Evolutionary conservation across 2,888 invertebrate genomes (phyloP), one percentile per base, ranked within the genome.

Genomic region (Synanthedon andrenaeformis): DNA sequence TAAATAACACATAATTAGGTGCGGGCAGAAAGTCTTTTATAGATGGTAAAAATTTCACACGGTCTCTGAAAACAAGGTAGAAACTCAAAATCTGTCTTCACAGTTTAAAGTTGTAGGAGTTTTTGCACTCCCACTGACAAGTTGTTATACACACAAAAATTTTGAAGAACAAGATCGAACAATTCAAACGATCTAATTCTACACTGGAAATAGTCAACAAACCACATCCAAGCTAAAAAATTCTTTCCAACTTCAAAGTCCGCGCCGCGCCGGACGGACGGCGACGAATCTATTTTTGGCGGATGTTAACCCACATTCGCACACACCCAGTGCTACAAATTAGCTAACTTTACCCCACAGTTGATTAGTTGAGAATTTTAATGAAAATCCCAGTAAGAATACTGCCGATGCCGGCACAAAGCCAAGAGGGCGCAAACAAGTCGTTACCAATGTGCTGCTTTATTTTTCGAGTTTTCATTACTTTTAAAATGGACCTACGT

Each of bases 291-390:
- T 82, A 82, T 82, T 82, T 81, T 68, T 64, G 74, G 61, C 69
- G 59, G 65, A 69, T 69, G 76, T 73, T 81, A 81, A 80, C 82
- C 82, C 69, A 82, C 74, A 79, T 82, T 74, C 69, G 59, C 61
- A 62, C 62, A 67, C 68, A 67, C 63, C 63, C 67, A 71, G 72
- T 71, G 70, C 71, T 62, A 76, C 79, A 72, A 76, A 76, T 79
- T 75, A 76, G 75, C 75, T 60, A 68, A 72, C 65, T 70, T 74
- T 64, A 70, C 67, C 63, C 64, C 62, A 61, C 62, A 62, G 68
- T 49, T 64, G 62, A 63, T 71, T 65, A 70, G 64, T 62, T 69
- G 54, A 62, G 61, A 63, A 58, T 59, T 60, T 56, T 56, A 58
- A 62, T 49, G 49, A 45, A 45, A 45, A 45, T 13, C 45, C 59